Evolutionary conservation across 2,113 vertebrate species (phyloP).

Genomic region (Aspiorhynchus laticeps): DNA sequence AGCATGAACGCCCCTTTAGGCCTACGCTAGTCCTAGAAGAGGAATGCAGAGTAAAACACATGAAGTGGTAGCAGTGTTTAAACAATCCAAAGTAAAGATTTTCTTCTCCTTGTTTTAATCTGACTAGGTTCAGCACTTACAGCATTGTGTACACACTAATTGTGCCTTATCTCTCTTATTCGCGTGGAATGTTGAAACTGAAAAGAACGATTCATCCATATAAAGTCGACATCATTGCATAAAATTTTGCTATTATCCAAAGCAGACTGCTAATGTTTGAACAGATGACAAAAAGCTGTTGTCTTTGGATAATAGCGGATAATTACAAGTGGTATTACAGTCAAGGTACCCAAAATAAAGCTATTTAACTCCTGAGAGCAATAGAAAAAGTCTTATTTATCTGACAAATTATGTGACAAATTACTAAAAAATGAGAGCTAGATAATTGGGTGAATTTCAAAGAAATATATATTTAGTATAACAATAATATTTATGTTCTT

Average conservation of each 20-base stretch:
- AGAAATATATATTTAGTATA: not conserved
- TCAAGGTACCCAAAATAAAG: not conserved
- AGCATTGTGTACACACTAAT: slow-evolving; percentile 59
- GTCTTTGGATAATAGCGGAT: slow-evolving; percentile 49
- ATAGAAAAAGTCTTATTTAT: slow-evolving; percentile 17
- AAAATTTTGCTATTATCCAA: slow-evolving; percentile 57
- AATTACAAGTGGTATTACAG: no score
- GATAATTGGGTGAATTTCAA: not conserved
- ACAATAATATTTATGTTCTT: not conserved
- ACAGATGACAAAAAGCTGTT: slow-evolving; percentile 60
- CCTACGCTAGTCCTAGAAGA: not conserved
- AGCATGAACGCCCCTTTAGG: not conserved
- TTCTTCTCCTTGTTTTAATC: slow-evolving; percentile 26
- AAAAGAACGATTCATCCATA: slow-evolving; percentile 65
- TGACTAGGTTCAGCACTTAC: slow-evolving; percentile 62
- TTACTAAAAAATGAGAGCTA: slow-evolving; percentile 20
- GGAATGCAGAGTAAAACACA: not conserved
- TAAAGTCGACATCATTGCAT: slow-evolving; percentile 55
- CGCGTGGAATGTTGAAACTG: slow-evolving; percentile 58
- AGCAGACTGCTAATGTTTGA: slow-evolving; percentile 56
- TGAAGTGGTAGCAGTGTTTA: not conserved
- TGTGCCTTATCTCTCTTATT: slow-evolving; percentile 63
- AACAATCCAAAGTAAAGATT: not conserved
- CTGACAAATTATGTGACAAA: no score
- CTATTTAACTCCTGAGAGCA: slow-evolving; percentile 46